Evolutionary conservation across 2,888 invertebrate genomes (phyloP), one percentile per base, ranked within the genome.

Genomic region (Diarsia mendica): DNA sequence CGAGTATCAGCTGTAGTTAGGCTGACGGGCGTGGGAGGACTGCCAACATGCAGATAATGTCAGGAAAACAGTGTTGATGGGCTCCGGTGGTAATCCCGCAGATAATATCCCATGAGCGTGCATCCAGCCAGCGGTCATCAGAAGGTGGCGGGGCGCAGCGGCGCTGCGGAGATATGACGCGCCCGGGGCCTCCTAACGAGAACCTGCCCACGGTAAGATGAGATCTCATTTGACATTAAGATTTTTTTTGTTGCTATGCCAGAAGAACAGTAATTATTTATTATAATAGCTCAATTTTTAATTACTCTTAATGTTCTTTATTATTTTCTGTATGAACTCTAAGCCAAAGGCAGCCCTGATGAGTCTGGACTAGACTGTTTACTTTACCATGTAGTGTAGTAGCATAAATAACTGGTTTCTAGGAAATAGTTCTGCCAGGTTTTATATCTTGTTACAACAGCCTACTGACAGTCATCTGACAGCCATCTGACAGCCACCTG

Each of bases 161-260:
- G 79, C 75, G 81, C 80, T 83, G 75, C 69, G 75, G 49, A 77
- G 89, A 81, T 77, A 96, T 96, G 96, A 96, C 96, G 83, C 95
- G 96, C 55, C 96, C 98, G 76, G 97, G 97, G 87, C 98, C 98
- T 86, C 98, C 98, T 67, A 97, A 97, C 91, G 98, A 98, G 89
- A 98, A 98, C 92, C 95, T 98, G 88, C 97, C 97, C 83, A 97
- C 97, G 81, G 96, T 96, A 87, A 91, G 94, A 58, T 74, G 61
- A 1, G 55, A 68, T 67, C 48, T 65, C 53, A 18, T 53, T 46
- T 48, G 15, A 28, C 18, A 20, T 3, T 48, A 11, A 20, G 1
- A 11, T 69, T 73, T 20, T 44, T 28, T 20, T 20, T 28, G 18
- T 23, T 79, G 39, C 58, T 28, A 23, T 48, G 20, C 15, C 18